Evolutionary conservation across 2,888 invertebrate genomes (phyloP).

Genomic region (Anthophora plumipes): DNA sequence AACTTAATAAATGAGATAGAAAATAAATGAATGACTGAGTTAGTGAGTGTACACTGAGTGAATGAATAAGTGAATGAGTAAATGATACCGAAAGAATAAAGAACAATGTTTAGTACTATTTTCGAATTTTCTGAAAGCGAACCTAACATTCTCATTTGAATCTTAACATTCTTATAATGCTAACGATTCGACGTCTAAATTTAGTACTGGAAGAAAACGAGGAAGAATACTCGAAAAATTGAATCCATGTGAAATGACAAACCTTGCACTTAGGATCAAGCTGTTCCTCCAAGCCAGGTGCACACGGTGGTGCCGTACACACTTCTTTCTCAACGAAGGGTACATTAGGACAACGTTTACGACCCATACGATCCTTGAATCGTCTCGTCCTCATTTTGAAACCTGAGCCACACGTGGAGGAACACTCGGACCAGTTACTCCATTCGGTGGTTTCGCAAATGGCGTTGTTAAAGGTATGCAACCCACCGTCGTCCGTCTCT

Average conservation of each 20-base stretch:
- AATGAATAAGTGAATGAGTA: too few relatives aligned
- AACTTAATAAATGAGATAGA: too few relatives aligned
- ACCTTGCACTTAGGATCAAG: constrained; percentile 87
- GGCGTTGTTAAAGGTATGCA: constrained; percentile 80
- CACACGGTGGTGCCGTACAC: constrained; percentile 91
- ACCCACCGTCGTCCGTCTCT: constrained; percentile 79
- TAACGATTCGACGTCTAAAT: not conserved
- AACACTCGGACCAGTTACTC: constrained; percentile 94
- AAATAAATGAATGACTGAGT: too few relatives aligned
- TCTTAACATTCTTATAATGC: too few relatives aligned
- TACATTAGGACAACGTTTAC: constrained; percentile 93
- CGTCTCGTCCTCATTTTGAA: constrained; percentile 90
- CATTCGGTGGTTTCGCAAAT: constrained; percentile 90
- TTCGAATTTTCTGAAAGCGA: too few relatives aligned
- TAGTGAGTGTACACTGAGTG: too few relatives aligned
- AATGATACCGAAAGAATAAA: too few relatives aligned
- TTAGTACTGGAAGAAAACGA: not conserved
- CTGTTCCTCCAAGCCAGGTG: constrained; percentile 86
- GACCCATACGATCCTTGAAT: constrained; percentile 89
- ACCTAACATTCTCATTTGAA: too few relatives aligned
- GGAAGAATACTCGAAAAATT: not conserved
- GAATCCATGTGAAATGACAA: not conserved
- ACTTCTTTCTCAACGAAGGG: constrained; percentile 91
- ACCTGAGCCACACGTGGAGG: constrained; percentile 93
- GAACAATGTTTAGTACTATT: too few relatives aligned